Percentiles rank a stretch among this genome's conserved stretches.
Evolutionary conservation across 2,888 invertebrate genomes (phyloP).

Genomic region (Acanthopleura granulata): DNA sequence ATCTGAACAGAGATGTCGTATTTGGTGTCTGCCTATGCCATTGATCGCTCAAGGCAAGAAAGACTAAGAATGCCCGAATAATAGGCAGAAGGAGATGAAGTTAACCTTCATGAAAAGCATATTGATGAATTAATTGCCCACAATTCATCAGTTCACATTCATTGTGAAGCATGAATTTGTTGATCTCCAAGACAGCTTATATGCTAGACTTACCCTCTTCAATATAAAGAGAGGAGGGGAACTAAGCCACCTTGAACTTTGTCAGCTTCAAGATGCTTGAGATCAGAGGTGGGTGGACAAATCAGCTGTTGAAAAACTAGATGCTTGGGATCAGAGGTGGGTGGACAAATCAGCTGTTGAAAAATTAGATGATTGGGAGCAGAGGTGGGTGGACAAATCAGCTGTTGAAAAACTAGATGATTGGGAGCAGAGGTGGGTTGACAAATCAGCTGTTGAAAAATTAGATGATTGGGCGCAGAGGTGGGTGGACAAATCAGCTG

Average conservation of each 20-base stretch:
- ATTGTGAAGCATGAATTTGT: slow-evolving; percentile 16
- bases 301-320: slow-evolving; percentile 13
- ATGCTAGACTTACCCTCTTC: slow-evolving; percentile 24
- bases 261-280: slow-evolving; percentile 28
- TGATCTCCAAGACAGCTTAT: neutral
- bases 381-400: no score
- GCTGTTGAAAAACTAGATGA: no score
- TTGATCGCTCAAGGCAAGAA: neutral
- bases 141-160: slow-evolving; percentile 21
- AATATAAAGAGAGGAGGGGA: slow-evolving; percentile 30
- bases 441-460: no score
- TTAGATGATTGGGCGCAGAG: no score
- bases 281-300: slow-evolving; percentile 19
- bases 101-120: neutral
- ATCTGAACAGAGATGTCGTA: neutral
- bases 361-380: no score
- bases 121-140: neutral
- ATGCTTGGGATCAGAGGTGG: no score
- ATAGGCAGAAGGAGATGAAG: neutral
- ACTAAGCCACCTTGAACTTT: slow-evolving; percentile 24
- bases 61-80: neutral
- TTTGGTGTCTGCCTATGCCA: neutral
- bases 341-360: no score
- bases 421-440: no score
- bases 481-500: no score